phyloP scores from a whole-genome alignment of 2,113 vertebrate species.

The Osmerus mordax region DNA sequence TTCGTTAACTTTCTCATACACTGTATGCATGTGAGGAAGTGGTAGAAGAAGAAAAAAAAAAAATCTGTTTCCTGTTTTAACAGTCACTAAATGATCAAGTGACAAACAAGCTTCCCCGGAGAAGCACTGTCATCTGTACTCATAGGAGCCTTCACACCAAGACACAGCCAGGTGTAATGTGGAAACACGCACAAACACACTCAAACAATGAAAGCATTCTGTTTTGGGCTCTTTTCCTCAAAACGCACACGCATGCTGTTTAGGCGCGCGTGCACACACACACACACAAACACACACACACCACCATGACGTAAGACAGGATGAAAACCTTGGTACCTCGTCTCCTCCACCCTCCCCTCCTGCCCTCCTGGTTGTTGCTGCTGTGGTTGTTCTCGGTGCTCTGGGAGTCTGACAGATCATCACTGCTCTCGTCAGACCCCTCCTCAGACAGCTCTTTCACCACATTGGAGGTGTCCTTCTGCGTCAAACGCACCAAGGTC shows the following conservation, averaged over 20 bases:
- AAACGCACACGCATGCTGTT: background rate
- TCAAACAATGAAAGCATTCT: no score
- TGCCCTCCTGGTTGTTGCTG: slow-evolving; percentile 72
- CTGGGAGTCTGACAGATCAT: slow-evolving; percentile 83
- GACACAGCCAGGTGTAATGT: no score
- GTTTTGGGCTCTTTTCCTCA: background rate
- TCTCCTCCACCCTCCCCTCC: slow-evolving; percentile 85
- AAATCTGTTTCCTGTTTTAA: slow-evolving; percentile 69
- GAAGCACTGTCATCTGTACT: no score
- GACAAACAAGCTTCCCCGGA: background rate
- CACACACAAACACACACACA: background rate
- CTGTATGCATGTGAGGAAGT: slow-evolving; percentile 66
- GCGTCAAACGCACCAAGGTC: slow-evolving; percentile 31
- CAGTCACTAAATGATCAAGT: slow-evolving; percentile 45
- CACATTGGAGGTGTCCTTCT: slow-evolving; percentile 89
- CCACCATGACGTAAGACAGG: background rate
- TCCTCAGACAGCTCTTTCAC: slow-evolving; percentile 86
- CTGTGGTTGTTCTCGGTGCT: slow-evolving; percentile 76
- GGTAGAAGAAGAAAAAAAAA: slow-evolving; percentile 50
- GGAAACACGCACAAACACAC: no score
- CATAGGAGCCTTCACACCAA: no score
- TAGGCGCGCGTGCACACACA: background rate
- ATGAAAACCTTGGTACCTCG: slow-evolving; percentile 76
- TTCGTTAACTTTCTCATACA: slow-evolving; percentile 29
- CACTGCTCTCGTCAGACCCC: slow-evolving; percentile 88